phyloP scores from a whole-genome alignment of 2,888 invertebrate species.

The Melieria picta region DNA sequence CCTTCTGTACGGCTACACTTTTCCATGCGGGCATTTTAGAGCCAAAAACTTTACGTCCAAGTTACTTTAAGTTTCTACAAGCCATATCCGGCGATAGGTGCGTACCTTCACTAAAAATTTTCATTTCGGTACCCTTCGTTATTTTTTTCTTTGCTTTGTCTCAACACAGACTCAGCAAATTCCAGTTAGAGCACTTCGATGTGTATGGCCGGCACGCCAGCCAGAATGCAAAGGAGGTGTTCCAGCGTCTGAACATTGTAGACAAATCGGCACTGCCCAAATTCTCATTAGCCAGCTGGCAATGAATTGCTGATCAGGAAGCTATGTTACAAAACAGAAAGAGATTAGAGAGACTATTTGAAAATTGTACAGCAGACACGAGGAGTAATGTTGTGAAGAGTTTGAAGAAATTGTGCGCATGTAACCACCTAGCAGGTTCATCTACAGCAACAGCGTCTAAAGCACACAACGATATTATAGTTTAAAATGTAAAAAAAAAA shows the following conservation, averaged over 20 bases:
- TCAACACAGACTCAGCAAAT: conserved; percentile 69
- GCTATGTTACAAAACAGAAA: too few relatives aligned
- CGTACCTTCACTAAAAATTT: conserved; percentile 37
- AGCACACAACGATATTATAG: too few relatives aligned
- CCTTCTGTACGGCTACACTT: conserved; percentile 79
- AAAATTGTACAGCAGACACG: too few relatives aligned
- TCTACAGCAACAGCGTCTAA: too few relatives aligned
- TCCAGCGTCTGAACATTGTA: conserved; percentile 55
- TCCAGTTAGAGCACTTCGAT: conserved; percentile 71
- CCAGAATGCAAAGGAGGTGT: conserved; percentile 66
- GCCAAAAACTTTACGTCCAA: conserved; percentile 80
- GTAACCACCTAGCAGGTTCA: too few relatives aligned
- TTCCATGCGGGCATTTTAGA: conserved; percentile 84
- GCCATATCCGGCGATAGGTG: conserved; percentile 78
- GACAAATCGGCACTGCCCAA: conserved; percentile 47
- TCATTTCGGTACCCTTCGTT: not conserved
- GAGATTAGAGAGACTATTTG: too few relatives aligned
- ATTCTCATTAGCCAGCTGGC: conserved; percentile 52
- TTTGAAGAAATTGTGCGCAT: too few relatives aligned
- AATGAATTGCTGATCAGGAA: conserved; percentile 9
- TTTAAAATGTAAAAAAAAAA: too few relatives aligned
- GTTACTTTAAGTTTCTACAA: conserved; percentile 84
- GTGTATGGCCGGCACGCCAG: conserved; percentile 71
- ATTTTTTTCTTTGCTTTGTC: not conserved
- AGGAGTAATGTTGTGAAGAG: too few relatives aligned